Evolutionary conservation across 1,140 invertebrate species (phyloP), one percentile per base, ranked within the genome.

Genomic region (Spodoptera litura): DNA sequence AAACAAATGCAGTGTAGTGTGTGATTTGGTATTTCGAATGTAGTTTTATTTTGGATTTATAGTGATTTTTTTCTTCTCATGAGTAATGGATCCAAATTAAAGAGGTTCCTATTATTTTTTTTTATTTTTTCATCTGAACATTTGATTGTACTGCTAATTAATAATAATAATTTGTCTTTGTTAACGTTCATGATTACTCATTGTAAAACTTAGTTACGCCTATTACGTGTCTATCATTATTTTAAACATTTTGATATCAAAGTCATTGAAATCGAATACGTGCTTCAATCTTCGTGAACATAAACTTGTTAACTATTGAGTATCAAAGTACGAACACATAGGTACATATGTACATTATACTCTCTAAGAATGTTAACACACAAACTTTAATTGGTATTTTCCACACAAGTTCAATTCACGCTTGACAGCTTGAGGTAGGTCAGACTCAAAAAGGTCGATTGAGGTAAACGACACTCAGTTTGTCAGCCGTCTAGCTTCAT

Each of bases 331-430:
- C 1, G 20, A 20, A 10, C 38, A 44, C 9, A 20, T 56, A 8
- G 20, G 20, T 8, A 35, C 9, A 20, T 56, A 8, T 4, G 20
- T 8, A 35, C n/a, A 61, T 13, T 13, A 38, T 12, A 35, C 12
- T 35, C 31, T 12, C 12, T 13, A 10, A 13, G 27, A n/a, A 9
- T 61, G 31, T 61, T 13, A 61, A 8, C 27, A 61, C n/a, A 61
- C 59, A 61, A 31, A 61, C 1, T 35, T 12, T 44, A 64, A 64
- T 64, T 64, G 38, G 13, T 44, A 64, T 64, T 64, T 64, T 64
- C 61, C 61, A 64, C 61, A 64, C 61, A 35, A 20, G n/a, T 64
- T 64, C 13, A 35, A 64, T 64, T 64, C 5, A 3, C 12, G n/a
- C 31, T 31, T 44, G 61, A 64, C 12, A 64, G 31, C 9, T 64